Conservation (phyloP, 2,888 invertebrate genomes). For the Drosophila demipolita region DNA sequence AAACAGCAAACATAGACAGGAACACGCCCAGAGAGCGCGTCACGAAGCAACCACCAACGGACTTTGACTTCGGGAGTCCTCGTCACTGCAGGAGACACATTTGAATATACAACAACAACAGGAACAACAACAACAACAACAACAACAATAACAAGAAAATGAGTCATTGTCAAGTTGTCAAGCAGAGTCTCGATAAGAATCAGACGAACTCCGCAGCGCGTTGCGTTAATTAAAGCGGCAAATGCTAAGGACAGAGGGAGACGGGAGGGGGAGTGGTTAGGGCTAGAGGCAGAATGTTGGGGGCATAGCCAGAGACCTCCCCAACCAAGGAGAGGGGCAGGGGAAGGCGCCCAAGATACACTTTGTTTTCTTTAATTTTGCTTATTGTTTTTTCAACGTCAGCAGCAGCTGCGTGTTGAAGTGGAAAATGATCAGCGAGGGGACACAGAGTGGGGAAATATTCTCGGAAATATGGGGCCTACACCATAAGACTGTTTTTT, state of each 20-base stretch:
- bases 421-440: conserved; percentile 63
- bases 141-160: conserved; percentile 6
- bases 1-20: neutral
- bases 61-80: conserved; percentile 27
- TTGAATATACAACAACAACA: conserved; percentile 50
- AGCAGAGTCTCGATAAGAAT: conserved; percentile 34
- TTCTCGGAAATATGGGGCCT: conserved; percentile 4
- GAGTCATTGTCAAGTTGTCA: conserved; percentile 47
- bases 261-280: neutral
- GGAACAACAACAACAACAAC: conserved; percentile 6
- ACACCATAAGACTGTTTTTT: conserved; percentile 17
- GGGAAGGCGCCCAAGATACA: neutral
- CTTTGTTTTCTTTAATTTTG: conserved; percentile 48
- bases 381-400: conserved; percentile 49
- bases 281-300: neutral
- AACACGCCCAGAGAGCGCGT: conserved; percentile 46
- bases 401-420: conserved; percentile 62
- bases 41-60: conserved; percentile 47
- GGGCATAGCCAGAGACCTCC: conserved; percentile 35
- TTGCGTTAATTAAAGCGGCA: conserved; percentile 66
- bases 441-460: neutral
- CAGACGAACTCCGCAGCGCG: conserved; percentile 50
- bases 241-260: conserved; percentile 25
- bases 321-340: conserved; percentile 8
- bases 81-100: conserved; percentile 71